phyloP scores from a whole-genome alignment of 2,113 vertebrate genomes.

The Cinclus cinclus region DNA sequence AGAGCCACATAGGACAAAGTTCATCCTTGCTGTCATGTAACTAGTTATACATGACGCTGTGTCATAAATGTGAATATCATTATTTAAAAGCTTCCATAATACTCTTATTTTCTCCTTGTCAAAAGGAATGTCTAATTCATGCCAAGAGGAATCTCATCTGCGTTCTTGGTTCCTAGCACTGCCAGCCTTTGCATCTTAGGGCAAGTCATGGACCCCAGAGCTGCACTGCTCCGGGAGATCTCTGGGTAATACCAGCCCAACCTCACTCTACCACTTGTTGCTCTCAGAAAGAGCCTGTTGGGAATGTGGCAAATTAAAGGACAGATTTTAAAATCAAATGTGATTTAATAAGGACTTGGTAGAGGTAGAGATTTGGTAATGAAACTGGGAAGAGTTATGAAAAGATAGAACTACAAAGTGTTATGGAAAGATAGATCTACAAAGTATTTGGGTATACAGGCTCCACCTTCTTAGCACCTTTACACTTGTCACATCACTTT shows the following conservation, averaged over 20 bases:
- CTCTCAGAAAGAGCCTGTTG: not conserved
- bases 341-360: not conserved
- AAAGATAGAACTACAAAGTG: not conserved
- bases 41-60: not conserved
- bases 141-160: not conserved
- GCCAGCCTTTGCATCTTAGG: not conserved
- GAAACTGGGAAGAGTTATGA: not conserved
- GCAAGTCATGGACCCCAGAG: not conserved
- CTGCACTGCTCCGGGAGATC: not conserved
- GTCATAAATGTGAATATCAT: not conserved
- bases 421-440: not conserved
- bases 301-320: not conserved
- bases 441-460: not conserved
- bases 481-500: not conserved
- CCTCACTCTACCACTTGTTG: not conserved
- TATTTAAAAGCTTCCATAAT: not conserved
- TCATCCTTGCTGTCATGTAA: not conserved
- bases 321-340: not conserved
- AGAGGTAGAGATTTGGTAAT: not conserved
- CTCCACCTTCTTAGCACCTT: not conserved
- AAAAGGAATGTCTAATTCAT: not conserved
- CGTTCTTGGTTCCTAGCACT: not conserved
- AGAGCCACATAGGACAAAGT: not conserved
- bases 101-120: not conserved
- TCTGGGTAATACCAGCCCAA: not conserved